phyloP scores from a whole-genome alignment of 2,888 invertebrate genomes.

The Callinectes sapidus region DNA sequence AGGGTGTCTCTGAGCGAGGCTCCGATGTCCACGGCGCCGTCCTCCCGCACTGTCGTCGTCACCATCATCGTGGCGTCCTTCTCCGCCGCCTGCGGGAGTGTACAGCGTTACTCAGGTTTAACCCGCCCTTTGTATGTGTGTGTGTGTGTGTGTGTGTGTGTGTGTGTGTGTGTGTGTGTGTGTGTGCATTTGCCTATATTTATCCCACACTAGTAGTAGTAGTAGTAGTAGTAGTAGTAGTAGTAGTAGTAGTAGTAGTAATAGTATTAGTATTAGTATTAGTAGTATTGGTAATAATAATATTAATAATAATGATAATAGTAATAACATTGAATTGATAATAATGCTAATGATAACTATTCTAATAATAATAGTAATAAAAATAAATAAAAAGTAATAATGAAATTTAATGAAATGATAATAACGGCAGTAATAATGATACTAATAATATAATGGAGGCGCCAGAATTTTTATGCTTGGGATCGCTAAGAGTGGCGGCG shows the following conservation, averaged over 20 bases:
- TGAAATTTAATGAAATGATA: not conserved
- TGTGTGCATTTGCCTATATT: not conserved
- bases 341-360: not conserved
- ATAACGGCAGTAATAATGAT: not conserved
- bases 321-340: not conserved
- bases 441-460: not conserved
- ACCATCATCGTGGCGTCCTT: slow-evolving; percentile 65
- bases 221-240: not conserved
- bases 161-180: slow-evolving; percentile 13
- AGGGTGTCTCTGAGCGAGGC: slow-evolving; percentile 56
- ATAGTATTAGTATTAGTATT: not conserved
- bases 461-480: not conserved
- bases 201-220: not conserved
- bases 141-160: slow-evolving; percentile 16
- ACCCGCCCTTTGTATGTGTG: not conserved
- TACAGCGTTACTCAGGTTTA: not conserved
- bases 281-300: not conserved
- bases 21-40: slow-evolving; percentile 58
- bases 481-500: not conserved
- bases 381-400: not conserved
- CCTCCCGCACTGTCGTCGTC: slow-evolving; percentile 64
- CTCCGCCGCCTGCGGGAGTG: slow-evolving; percentile 52
- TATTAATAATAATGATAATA: not conserved
- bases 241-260: not conserved
- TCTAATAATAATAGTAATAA: not conserved